Base-by-base conservation (phyloP, 1,140 invertebrate genomes). In the Euglossa dilemma region DNA sequence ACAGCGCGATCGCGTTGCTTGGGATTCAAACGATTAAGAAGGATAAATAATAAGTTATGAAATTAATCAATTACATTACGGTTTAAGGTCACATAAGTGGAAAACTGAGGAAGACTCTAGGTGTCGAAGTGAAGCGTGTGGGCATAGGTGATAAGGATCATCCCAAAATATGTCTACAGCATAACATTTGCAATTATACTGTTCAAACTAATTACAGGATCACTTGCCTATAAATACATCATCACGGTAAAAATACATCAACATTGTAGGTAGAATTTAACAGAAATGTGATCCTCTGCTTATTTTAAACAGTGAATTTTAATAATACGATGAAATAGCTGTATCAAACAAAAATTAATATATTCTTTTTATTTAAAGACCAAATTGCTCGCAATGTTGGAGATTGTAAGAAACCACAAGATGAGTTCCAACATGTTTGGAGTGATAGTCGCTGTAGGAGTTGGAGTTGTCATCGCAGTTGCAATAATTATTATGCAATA, bases 61-160 rank as follows among this genome's bases (percentile, higher is more conserved):
- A 50, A 64, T 54, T 57, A 25, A 66, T 20, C 25, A 6, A 83
- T 77, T 89, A 72, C 64, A 84, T 9, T 85, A 78, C 43, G 64
- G 54, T 86, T 95, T 66, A 91, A 97, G 97, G 95, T 90, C 92
- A 94, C 8, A 95, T 97, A 78, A 96, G 96, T 80, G 94, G 95
- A 7, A 91, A 95, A 83, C 88, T 97, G n/a, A 56, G 97, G n/a
- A n/a, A n/a, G n/a, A n/a, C n/a, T n/a, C n/a, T n/a, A n/a, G n/a
- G n/a, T n/a, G n/a, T n/a, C n/a, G n/a, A n/a, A n/a, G n/a, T n/a
- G n/a, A n/a, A n/a, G n/a, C n/a, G n/a, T n/a, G n/a, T n/a, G n/a
- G n/a, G 97, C n/a, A 96, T 98, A 73, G 97, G 97, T 47, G 96
- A 98, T 91, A 96, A 96, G 94, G 97, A 97, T 75, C 73, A 83